A percentile compares a stretch with the other conserved stretches of the same genome.
Conservation (phyloP, 2,888 invertebrate genomes). For the Tinea semifulvella region DNA sequence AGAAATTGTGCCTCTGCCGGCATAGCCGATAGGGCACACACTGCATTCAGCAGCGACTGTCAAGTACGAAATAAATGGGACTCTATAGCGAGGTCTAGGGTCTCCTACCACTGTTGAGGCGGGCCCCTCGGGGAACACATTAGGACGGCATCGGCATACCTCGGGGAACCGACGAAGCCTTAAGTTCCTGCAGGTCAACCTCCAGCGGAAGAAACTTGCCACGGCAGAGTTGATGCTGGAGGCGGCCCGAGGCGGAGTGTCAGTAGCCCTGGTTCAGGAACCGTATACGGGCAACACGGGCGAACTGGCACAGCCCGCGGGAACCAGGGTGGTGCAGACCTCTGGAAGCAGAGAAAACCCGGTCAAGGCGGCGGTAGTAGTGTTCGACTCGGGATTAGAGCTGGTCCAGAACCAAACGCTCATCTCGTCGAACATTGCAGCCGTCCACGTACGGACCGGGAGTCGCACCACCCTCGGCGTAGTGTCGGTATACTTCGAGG, state of each 20-base stretch:
- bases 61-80: slow-evolving; percentile 21
- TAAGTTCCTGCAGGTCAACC: slow-evolving; percentile 21
- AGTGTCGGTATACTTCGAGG: slow-evolving; percentile 22
- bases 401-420: slow-evolving; percentile 21
- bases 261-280: slow-evolving; percentile 25
- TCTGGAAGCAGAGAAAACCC: slow-evolving; percentile 21
- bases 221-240: slow-evolving; percentile 21
- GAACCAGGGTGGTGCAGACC: slow-evolving; percentile 22
- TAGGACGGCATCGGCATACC: no score
- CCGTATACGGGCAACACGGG: slow-evolving; percentile 23
- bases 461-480: slow-evolving; percentile 17
- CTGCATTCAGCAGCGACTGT: slow-evolving; percentile 18
- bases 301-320: slow-evolving; percentile 18
- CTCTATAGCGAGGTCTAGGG: slow-evolving; percentile 19
- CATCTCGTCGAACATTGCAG: slow-evolving; percentile 20
- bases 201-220: slow-evolving; percentile 21
- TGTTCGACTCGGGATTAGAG: slow-evolving; percentile 19
- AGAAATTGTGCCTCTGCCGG: slow-evolving; percentile 17
- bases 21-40: slow-evolving; percentile 3
- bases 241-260: slow-evolving; percentile 13
- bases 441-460: slow-evolving; percentile 13
- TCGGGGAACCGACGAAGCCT: not conserved
- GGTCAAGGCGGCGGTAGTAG: slow-evolving; percentile 22
- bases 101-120: slow-evolving; percentile 22
- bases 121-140: no score